Conservation (phyloP, 2,113 vertebrate genomes). For the Phainopepla nitens region DNA sequence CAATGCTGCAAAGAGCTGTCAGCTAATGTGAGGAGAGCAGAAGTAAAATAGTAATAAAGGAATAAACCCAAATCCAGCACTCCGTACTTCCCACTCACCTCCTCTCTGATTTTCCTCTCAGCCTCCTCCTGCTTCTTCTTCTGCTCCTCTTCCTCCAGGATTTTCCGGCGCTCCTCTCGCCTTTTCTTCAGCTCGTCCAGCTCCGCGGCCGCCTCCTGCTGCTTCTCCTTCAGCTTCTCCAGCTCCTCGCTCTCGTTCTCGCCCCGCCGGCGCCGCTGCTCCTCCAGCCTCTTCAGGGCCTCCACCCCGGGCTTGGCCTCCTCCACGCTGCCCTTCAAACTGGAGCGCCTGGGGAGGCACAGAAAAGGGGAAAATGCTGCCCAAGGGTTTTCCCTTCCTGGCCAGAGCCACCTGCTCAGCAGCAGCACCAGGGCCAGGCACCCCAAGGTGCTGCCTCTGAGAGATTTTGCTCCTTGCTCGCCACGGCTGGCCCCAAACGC, state of each 20-base stretch:
- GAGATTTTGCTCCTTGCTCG: not conserved
- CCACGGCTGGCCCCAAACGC: not conserved
- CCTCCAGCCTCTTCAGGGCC: conserved; percentile 86
- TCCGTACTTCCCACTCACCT: conserved; percentile 63
- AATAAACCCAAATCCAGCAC: not conserved
- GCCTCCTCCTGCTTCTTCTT: conserved; percentile 87
- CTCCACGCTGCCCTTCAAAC: conserved; percentile 70
- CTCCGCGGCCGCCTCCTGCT: conserved; percentile 87
- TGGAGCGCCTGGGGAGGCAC: conserved; percentile 69
- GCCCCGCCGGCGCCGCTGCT: conserved; percentile 85
- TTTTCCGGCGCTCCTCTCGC: conserved; percentile 89
- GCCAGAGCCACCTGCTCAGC: not conserved
- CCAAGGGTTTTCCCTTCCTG: not conserved
- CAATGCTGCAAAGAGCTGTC: not conserved
- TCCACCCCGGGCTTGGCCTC: conserved; percentile 75
- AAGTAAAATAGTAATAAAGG: not conserved
- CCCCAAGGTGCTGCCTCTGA: not conserved
- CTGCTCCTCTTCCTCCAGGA: conserved; percentile 92
- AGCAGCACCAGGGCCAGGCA: not conserved
- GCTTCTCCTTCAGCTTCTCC: conserved; percentile 89
- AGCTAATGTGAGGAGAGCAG: fast-evolving
- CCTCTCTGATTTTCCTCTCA: conserved; percentile 85
- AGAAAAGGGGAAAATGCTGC: not conserved
- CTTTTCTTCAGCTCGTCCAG: conserved; percentile 93
- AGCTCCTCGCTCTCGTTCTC: conserved; percentile 89